Evolutionary conservation across 2,797 vertebrate species (phyloP).

Genomic region (Paratrypauchen microcephalus): DNA sequence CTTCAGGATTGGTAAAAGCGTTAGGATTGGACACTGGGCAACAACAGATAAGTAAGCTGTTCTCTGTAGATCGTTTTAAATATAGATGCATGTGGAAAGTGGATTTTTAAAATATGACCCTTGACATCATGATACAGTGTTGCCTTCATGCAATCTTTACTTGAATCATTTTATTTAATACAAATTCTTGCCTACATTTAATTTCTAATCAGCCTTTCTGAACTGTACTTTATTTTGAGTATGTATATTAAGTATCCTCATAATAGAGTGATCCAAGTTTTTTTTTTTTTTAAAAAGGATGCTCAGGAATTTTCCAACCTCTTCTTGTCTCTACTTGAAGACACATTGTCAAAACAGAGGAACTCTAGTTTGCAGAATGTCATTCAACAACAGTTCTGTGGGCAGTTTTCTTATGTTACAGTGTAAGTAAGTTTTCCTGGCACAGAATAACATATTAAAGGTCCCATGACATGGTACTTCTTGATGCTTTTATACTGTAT

Average conservation of each 20-base stretch:
- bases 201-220: not conserved
- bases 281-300: constrained; percentile 79
- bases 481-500: too few species aligned
- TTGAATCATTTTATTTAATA: too few species aligned
- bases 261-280: not conserved
- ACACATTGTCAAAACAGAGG: constrained; percentile 94
- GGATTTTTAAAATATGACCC: not conserved
- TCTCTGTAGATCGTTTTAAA: not conserved
- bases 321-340: constrained; percentile 94
- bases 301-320: constrained; percentile 99
- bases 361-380: constrained; percentile 89
- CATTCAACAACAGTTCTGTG: constrained; percentile 96
- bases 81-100: not conserved
- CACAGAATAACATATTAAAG: not conserved
- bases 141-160: too few species aligned
- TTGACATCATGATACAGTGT: not conserved
- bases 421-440: constrained; percentile 81
- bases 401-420: constrained; percentile 95
- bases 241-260: not conserved
- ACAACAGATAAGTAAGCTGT: constrained; percentile 83
- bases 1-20: constrained; percentile 92
- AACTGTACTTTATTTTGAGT: not conserved
- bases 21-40: constrained; percentile 94
- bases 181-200: too few species aligned
- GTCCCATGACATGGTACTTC: too few species aligned